These are phyloP conservation scores for Acanthornis magna DNA, from an alignment of 2,797 vertebrate species.

Conservation along the genomic window DNA sequence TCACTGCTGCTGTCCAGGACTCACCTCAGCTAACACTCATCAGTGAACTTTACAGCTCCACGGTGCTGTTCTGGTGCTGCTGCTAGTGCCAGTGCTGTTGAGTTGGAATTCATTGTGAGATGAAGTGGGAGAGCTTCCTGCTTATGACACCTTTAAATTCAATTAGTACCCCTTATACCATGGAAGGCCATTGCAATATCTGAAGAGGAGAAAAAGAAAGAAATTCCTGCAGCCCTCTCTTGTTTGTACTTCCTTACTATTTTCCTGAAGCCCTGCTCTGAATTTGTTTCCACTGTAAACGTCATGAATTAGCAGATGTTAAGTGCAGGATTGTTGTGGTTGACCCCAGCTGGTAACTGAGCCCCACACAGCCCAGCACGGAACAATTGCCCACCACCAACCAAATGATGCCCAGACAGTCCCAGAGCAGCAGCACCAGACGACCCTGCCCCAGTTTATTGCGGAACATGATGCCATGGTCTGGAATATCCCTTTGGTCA, in stretches of 20 bases:
- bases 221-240: background rate
- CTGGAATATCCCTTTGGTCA: background rate
- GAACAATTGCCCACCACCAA: background rate
- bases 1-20: background rate
- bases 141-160: conserved; percentile 66
- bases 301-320: conserved; percentile 65
- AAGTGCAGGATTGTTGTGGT: conserved; percentile 3
- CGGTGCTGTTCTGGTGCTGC: background rate
- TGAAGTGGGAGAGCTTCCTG: background rate
- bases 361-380: background rate
- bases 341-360: background rate
- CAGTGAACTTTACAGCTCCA: background rate
- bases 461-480: background rate
- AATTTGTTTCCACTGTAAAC: conserved; percentile 44
- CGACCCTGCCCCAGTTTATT: background rate
- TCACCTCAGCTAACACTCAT: conserved; percentile 24
- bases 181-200: conserved; percentile 18
- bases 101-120: background rate
- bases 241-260: background rate
- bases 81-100: background rate
- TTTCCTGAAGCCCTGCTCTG: background rate
- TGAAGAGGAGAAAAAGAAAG: conserved; percentile 15
- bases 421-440: background rate
- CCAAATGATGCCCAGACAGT: background rate
- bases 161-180: conserved; percentile 54